These are phyloP conservation scores for Ptychoptera contaminata DNA, from an alignment of 2,888 invertebrate species.

Conservation along the genomic window DNA sequence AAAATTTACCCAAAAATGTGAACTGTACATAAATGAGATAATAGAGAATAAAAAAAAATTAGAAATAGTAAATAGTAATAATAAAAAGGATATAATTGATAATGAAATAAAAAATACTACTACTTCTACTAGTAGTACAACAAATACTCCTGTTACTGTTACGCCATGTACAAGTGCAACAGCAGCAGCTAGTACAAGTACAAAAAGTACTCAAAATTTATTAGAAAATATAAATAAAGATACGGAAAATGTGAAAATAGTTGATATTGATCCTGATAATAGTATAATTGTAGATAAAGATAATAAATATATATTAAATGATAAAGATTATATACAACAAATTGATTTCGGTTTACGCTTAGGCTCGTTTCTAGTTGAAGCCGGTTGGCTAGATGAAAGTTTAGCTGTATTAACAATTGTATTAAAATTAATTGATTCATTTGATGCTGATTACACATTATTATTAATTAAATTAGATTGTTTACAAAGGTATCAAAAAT, in stretches of 20 bases:
- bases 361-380: conserved; percentile 74
- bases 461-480: conserved; percentile 62
- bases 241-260: too few species aligned
- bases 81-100: too few species aligned
- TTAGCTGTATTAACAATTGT: conserved; percentile 54
- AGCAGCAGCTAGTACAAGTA: too few species aligned
- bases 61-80: too few species aligned
- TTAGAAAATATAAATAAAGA: too few species aligned
- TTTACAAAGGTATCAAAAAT: conserved; percentile 53
- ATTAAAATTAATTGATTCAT: conserved; percentile 43
- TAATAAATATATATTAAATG: conserved; percentile 2
- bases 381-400: conserved; percentile 72
- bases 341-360: conserved; percentile 26
- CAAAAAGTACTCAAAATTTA: too few species aligned
- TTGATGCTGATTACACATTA: conserved; percentile 37
- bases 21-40: conserved; percentile 1
- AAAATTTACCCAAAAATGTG: conserved; percentile 13
- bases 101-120: too few species aligned
- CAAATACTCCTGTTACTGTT: too few species aligned
- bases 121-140: too few species aligned
- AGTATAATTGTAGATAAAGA: background rate
- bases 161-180: too few species aligned
- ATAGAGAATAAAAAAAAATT: too few species aligned
- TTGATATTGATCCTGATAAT: too few species aligned
- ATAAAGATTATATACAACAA: background rate